Percentiles rank a stretch among this genome's conserved stretches.
phyloP scores from a whole-genome alignment of 2,113 vertebrate genomes.

The Genyomyrus donnyi region DNA sequence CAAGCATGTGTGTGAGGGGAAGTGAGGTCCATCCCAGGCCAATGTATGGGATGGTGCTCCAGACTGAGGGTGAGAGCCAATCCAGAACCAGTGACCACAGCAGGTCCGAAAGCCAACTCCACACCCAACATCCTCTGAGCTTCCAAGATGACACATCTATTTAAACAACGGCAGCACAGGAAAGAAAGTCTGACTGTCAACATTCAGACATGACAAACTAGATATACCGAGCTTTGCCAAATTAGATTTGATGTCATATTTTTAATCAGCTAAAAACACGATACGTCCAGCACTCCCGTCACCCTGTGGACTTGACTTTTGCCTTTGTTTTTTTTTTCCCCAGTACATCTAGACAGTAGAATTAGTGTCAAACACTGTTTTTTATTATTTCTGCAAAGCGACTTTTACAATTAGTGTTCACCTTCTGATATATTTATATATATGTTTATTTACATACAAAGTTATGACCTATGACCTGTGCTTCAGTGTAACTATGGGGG shows the following conservation, averaged over 20 bases:
- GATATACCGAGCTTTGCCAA: neutral
- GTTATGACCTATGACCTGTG: conserved; percentile 30
- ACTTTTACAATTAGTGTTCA: conserved; percentile 31
- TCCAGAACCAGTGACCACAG: neutral
- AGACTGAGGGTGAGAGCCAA: neutral
- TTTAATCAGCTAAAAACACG: conserved; percentile 22
- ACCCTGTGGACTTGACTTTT: conserved; percentile 25
- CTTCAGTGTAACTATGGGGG: conserved; percentile 22
- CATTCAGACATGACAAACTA: neutral
- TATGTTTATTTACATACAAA: conserved; percentile 32
- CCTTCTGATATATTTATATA: conserved; percentile 27
- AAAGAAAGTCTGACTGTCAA: neutral
- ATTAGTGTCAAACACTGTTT: conserved; percentile 27
- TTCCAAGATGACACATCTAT: neutral
- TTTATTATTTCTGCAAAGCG: conserved; percentile 18
- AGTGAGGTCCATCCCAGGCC: neutral
- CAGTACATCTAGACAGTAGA: conserved; percentile 36
- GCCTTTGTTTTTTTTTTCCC: conserved; percentile 26
- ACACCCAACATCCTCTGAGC: neutral
- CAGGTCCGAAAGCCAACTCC: neutral
- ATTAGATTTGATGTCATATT: neutral
- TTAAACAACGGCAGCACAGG: neutral
- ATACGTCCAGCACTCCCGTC: conserved; percentile 36
- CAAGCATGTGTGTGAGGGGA: neutral
- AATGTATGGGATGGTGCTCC: neutral